phyloP scores from a whole-genome alignment of 2,113 vertebrate species.

The Rhinolophus sinicus region DNA sequence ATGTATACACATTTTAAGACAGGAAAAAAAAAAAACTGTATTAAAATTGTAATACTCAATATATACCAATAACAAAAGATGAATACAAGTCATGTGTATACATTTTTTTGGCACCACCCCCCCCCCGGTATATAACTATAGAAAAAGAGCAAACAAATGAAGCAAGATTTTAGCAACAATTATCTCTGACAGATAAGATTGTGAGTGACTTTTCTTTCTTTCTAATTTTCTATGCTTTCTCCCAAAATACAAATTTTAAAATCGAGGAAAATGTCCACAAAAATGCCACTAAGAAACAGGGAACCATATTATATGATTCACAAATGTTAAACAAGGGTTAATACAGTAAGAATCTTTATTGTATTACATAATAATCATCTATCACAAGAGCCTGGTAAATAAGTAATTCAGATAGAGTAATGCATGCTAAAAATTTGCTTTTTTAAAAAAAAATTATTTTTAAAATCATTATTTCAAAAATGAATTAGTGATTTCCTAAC shows the following conservation, averaged over 20 bases:
- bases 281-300: neutral
- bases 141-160: neutral
- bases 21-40: too few species aligned
- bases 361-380: neutral
- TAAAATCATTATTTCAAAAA: conserved; percentile 17
- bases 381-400: neutral
- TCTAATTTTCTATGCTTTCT: neutral
- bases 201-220: neutral
- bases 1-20: too few species aligned
- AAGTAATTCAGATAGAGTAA: neutral
- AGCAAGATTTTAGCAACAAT: neutral
- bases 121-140: neutral
- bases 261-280: neutral
- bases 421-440: neutral
- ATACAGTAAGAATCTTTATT: neutral
- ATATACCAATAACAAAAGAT: too few species aligned
- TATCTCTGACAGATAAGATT: neutral
- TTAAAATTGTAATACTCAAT: too few species aligned
- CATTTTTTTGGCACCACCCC: too few species aligned
- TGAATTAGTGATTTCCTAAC: neutral
- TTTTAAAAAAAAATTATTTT: neutral
- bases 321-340: neutral
- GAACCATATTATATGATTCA: neutral
- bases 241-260: neutral
- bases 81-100: too few species aligned